Conservation (phyloP, 2,797 vertebrate genomes). For the Dipus sagitta region DNA sequence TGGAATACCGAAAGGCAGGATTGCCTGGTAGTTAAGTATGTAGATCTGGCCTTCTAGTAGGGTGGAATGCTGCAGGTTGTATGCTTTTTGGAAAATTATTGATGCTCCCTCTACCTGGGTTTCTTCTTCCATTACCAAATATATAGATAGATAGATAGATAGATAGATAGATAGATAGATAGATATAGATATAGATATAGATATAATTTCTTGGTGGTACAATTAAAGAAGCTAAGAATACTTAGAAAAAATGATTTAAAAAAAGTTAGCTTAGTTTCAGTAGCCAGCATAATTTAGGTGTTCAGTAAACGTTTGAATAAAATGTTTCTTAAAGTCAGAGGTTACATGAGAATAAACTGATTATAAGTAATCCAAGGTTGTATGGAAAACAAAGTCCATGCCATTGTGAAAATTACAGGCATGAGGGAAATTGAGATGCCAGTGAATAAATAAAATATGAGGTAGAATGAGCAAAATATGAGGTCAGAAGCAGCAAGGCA, state of each 20-base stretch:
- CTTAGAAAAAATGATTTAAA: background rate
- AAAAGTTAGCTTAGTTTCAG: constrained; percentile 52
- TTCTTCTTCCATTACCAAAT: background rate
- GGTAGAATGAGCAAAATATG: background rate
- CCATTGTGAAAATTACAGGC: background rate
- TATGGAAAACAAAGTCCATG: constrained; percentile 13
- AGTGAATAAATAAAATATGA: background rate
- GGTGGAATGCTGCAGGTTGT: background rate
- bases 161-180: no score
- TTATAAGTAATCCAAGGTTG: background rate
- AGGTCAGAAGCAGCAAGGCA: constrained; percentile 1
- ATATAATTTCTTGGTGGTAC: background rate
- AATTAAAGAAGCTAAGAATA: constrained; percentile 12
- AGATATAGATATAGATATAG: no score
- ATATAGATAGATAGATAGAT: no score
- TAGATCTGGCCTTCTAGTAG: background rate
- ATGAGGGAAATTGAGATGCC: background rate
- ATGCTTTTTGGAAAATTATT: background rate
- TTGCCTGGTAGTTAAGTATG: background rate
- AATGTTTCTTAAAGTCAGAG: background rate
- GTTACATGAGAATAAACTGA: background rate
- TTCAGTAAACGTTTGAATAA: constrained; percentile 53
- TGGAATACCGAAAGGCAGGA: background rate
- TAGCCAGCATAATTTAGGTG: background rate
- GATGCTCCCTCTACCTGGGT: background rate